Base-by-base conservation (phyloP, 2,113 vertebrate species). In the Microcebus tavaratra region DNA sequence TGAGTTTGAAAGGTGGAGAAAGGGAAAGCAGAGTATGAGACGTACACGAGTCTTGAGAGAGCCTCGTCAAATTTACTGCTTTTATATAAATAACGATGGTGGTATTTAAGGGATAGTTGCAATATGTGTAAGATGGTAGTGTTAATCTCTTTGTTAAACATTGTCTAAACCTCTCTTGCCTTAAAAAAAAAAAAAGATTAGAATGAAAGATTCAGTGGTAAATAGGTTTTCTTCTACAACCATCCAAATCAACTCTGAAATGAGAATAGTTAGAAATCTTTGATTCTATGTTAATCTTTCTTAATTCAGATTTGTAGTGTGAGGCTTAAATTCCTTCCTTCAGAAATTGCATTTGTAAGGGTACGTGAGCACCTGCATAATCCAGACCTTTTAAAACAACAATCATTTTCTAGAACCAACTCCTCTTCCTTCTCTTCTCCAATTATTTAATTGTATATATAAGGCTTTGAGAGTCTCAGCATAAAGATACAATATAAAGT, bases 401-500 rank as follows among this genome's bases (percentile, higher is more conserved):
- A 14, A 10, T 93, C 45, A 91, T 83, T 94, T 78, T 42, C 50
- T 86, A 97, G 45, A 89, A 75, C 34, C 91, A 88, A 72, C 68
- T 91, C 63, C 57, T 88, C 75, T 90, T 95, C 94, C 67, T 91
- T 93, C 82, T 94, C 76, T 93, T 93, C 72, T 94, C 61, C 45
- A 73, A 9, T 91, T 93, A 65, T 45, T 92, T 79, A 81, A 75
- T 63, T 90, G 13, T 81, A 29, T 50, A 1, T 88, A 20, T 45
- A 82, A 39, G 67, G 50, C 23, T 57, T n/a, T 94, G 88, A 90
- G 53, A 78, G 29, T 92, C 90, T 83, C 63, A 70, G 31, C 88
- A 68, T 79, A 39, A 95, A 93, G 83, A 75, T 34, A 67, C 21
- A 48, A 39, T 14, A 34, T 34, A 34, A 48, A 65, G 59, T 45